A percentile compares a stretch with the other conserved stretches of the same genome.
Conservation (phyloP, 1,140 invertebrate species). For the Neodiprion lecontei region DNA sequence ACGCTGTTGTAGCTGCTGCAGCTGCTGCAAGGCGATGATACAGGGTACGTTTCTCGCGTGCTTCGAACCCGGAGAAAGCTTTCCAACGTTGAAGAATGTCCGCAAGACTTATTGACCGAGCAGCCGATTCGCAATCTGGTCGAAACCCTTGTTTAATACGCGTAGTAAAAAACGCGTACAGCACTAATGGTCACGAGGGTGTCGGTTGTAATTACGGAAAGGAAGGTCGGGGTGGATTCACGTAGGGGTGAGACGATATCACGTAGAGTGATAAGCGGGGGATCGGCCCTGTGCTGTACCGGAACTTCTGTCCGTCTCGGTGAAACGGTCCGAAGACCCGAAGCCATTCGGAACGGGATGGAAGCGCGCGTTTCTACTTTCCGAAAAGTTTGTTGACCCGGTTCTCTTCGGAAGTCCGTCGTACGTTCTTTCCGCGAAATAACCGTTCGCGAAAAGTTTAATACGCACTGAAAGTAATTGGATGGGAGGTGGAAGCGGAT, state of each 20-base stretch:
- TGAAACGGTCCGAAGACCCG: conserved; percentile 10
- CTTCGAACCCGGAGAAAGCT: no score
- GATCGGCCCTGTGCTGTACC: no score
- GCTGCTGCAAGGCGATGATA: neutral
- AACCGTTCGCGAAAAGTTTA: neutral
- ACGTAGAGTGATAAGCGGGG: no score
- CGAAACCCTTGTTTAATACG: neutral
- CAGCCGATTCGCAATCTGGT: neutral
- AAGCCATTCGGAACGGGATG: conserved; percentile 15
- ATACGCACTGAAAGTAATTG: neutral
- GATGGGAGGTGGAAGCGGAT: neutral
- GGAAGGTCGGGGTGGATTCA: conserved; percentile 21
- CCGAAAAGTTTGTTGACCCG: neutral
- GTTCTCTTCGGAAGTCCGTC: neutral
- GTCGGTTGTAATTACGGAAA: conserved; percentile 1
- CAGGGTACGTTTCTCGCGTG: no score
- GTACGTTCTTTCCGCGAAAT: neutral
- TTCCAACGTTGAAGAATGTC: no score
- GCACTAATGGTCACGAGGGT: conserved; percentile 18
- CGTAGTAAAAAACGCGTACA: neutral
- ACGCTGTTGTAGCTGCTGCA: conserved; percentile 3
- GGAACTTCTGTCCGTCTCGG: neutral
- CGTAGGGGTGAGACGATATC: no score
- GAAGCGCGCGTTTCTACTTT: neutral
- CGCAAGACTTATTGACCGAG: no score